Percentiles rank a stretch among this genome's conserved stretches.
Evolutionary conservation across 1,140 invertebrate species (phyloP).

Genomic region (Globodera rostochiensis): DNA sequence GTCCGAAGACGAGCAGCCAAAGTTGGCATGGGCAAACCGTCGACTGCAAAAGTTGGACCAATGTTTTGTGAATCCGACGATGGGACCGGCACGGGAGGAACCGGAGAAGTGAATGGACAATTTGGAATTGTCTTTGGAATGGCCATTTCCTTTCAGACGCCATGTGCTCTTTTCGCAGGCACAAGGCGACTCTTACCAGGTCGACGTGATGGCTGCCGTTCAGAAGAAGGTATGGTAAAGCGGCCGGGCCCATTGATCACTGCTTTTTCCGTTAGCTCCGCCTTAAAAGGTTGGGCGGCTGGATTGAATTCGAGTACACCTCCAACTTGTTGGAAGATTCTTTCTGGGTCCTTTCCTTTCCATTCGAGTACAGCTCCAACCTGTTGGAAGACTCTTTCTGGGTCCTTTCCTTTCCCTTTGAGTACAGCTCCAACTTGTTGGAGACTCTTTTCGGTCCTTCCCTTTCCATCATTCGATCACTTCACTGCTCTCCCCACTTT

Average conservation of each 20-base stretch:
- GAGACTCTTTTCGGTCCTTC: too few species aligned
- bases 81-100: slow-evolving; percentile 18
- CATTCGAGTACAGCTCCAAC: too few species aligned
- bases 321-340: background rate
- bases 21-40: slow-evolving; percentile 31
- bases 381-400: too few species aligned
- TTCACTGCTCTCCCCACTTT: too few species aligned
- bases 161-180: slow-evolving; percentile 58
- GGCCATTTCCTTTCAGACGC: slow-evolving; percentile 35
- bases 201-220: slow-evolving; percentile 51
- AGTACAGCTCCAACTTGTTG: too few species aligned
- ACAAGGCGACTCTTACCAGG: slow-evolving; percentile 46
- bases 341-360: slow-evolving; percentile 6
- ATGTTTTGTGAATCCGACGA: slow-evolving; percentile 59
- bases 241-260: too few species aligned
- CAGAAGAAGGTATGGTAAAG: slow-evolving; percentile 46
- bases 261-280: too few species aligned
- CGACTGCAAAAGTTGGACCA: slow-evolving; percentile 53
- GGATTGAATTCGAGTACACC: too few species aligned
- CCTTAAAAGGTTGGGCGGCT: too few species aligned
- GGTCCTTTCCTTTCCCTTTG: too few species aligned
- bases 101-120: slow-evolving; percentile 8
- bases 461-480: too few species aligned
- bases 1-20: slow-evolving; percentile 8
- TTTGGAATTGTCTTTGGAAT: background rate